phyloP scores from a whole-genome alignment of 1,140 invertebrate species.

The Tetranychus cinnabarinus region DNA sequence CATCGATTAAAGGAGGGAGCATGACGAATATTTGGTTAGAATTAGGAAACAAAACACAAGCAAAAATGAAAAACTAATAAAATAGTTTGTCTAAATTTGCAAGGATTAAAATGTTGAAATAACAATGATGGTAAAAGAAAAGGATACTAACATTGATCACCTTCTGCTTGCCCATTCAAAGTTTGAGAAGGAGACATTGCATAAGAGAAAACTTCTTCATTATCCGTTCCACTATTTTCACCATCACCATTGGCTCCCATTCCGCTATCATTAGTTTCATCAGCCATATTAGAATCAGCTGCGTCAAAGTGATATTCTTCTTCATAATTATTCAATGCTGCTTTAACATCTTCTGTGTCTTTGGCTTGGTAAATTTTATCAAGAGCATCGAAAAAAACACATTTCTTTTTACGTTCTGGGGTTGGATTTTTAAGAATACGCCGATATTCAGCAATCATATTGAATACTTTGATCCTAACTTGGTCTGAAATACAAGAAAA shows the following conservation, averaged over 20 bases:
- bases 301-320: constrained; percentile 10
- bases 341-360: constrained; percentile 3
- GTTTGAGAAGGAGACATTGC: constrained; percentile 7
- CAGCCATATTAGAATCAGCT: constrained; percentile 4
- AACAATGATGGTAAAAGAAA: not conserved
- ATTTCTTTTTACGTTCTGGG: constrained; percentile 9
- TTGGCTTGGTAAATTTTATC: constrained; percentile 11
- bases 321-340: constrained; percentile 5
- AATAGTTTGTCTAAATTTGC: no score
- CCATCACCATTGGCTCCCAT: not conserved
- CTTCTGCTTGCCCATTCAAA: not conserved
- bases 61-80: no score
- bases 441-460: constrained; percentile 12
- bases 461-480: constrained; percentile 11
- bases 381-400: constrained; percentile 11
- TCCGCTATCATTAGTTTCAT: constrained; percentile 2
- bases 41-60: no score
- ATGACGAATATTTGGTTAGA: no score
- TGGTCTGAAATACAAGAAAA: constrained; percentile 2
- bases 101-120: not conserved
- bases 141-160: not conserved
- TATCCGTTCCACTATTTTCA: constrained; percentile 1
- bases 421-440: constrained; percentile 10
- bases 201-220: constrained; percentile 8
- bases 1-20: no score